phyloP scores from a whole-genome alignment of 2,113 vertebrate species.

The Salvelinus namaycush region DNA sequence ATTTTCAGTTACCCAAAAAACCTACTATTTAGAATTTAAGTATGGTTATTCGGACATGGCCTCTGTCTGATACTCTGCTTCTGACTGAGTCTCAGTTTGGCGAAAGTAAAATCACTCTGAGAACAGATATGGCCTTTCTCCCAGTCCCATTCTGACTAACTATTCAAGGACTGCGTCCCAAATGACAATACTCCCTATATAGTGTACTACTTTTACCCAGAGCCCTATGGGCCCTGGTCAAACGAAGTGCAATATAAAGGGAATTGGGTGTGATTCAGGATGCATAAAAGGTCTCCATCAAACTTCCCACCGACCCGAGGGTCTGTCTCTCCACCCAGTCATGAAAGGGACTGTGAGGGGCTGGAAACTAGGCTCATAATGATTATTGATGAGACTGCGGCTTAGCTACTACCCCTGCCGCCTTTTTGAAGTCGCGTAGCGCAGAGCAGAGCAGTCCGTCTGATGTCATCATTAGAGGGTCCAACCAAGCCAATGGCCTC shows the following conservation, averaged over 20 bases:
- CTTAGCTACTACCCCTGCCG: slow-evolving; percentile 1
- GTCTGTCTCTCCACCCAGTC: slow-evolving; percentile 11
- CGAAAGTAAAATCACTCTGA: neutral
- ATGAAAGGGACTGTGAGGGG: slow-evolving; percentile 10
- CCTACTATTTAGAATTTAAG: too few species aligned
- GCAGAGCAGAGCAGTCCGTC: neutral
- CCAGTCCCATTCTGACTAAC: neutral
- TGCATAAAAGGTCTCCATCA: slow-evolving; percentile 8
- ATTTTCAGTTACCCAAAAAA: too few species aligned
- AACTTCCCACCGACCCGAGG: slow-evolving; percentile 6
- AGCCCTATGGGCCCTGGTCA: too few species aligned
- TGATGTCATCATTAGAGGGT: slow-evolving; percentile 3
- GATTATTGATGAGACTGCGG: slow-evolving; percentile 32
- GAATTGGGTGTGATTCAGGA: too few species aligned
- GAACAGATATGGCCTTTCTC: neutral
- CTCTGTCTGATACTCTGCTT: too few species aligned
- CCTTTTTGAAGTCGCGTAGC: neutral
- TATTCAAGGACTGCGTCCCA: neutral
- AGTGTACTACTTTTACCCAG: too few species aligned
- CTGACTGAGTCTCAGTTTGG: too few species aligned
- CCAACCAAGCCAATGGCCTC: neutral
- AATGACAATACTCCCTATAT: too few species aligned
- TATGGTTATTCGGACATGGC: too few species aligned
- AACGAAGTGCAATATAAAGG: too few species aligned
- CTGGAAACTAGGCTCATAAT: slow-evolving; percentile 1